Evolutionary conservation across 2,888 invertebrate species (phyloP).

Genomic region (Trachelus tabidus): DNA sequence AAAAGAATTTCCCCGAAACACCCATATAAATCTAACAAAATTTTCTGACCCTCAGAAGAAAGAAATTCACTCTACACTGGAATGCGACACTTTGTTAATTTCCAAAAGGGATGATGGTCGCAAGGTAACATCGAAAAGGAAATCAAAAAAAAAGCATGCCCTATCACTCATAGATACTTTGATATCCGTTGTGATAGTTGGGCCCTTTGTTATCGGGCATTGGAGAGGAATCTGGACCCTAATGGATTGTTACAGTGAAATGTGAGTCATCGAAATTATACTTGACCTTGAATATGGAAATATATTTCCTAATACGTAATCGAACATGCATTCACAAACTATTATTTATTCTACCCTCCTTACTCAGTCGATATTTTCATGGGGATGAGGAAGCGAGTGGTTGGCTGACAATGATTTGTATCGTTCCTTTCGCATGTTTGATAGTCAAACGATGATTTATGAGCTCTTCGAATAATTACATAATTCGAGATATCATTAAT

Average conservation of each 20-base stretch:
- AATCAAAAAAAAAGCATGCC: conserved; percentile 34
- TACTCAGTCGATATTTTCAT: neutral
- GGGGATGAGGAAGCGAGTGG: neutral
- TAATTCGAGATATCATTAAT: neutral
- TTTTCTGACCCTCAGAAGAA: neutral
- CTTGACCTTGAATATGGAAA: neutral
- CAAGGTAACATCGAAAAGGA: neutral
- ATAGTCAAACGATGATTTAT: neutral
- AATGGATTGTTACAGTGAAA: conserved; percentile 64
- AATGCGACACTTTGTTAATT: neutral
- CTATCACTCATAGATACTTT: conserved; percentile 64
- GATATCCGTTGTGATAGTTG: conserved; percentile 64
- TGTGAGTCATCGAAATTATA: conserved; percentile 26
- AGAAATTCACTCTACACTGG: neutral
- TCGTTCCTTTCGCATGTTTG: neutral
- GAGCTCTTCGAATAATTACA: conserved; percentile 35
- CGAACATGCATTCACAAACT: neutral
- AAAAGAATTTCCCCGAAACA: neutral
- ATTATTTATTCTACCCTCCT: neutral
- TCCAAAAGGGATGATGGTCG: neutral
- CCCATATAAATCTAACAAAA: neutral
- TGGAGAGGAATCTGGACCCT: conserved; percentile 71
- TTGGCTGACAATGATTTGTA: neutral
- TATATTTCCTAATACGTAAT: neutral
- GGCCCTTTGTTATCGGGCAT: conserved; percentile 68